phyloP scores from a whole-genome alignment of 2,888 invertebrate genomes.

The Galeruca laticollis region DNA sequence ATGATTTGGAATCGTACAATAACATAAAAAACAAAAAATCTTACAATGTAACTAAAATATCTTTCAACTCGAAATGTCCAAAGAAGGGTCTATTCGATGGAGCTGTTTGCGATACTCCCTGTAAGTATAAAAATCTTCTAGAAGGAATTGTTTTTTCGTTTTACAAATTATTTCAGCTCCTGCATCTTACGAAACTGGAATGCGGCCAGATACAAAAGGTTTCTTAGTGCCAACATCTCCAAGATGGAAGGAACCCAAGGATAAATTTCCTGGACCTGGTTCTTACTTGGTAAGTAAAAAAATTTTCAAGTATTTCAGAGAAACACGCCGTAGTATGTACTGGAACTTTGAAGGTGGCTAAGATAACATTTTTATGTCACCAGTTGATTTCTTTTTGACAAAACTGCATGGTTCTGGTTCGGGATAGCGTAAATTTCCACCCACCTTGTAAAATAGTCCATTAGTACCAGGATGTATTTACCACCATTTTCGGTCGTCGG shows the following conservation, averaged over 20 bases:
- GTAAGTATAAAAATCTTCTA: slow-evolving; percentile 15
- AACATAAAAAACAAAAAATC: slow-evolving; percentile 50
- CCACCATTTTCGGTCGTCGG: too few species aligned
- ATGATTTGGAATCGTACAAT: slow-evolving; percentile 26
- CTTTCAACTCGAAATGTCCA: slow-evolving; percentile 49
- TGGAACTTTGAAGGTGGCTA: too few species aligned
- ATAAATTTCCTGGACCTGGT: slow-evolving; percentile 54
- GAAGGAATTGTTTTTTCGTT: not conserved
- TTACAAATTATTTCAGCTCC: not conserved
- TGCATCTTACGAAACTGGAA: not conserved
- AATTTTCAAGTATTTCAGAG: too few species aligned
- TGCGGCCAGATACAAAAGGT: slow-evolving; percentile 11
- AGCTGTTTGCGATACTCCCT: slow-evolving; percentile 7
- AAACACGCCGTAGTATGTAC: too few species aligned
- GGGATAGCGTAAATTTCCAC: too few species aligned
- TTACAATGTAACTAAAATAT: slow-evolving; percentile 53
- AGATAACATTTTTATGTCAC: too few species aligned
- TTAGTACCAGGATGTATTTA: too few species aligned
- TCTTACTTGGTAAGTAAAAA: slow-evolving; percentile 52
- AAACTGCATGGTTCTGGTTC: too few species aligned
- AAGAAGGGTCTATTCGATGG: slow-evolving; percentile 36
- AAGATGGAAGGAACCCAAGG: slow-evolving; percentile 41
- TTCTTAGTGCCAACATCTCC: slow-evolving; percentile 34
- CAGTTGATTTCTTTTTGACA: too few species aligned
- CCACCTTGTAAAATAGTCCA: too few species aligned